Percentiles rank a stretch among this genome's conserved stretches.
Evolutionary conservation across 2,888 invertebrate genomes (phyloP).

Genomic region (Lasioglossum vierecki): DNA sequence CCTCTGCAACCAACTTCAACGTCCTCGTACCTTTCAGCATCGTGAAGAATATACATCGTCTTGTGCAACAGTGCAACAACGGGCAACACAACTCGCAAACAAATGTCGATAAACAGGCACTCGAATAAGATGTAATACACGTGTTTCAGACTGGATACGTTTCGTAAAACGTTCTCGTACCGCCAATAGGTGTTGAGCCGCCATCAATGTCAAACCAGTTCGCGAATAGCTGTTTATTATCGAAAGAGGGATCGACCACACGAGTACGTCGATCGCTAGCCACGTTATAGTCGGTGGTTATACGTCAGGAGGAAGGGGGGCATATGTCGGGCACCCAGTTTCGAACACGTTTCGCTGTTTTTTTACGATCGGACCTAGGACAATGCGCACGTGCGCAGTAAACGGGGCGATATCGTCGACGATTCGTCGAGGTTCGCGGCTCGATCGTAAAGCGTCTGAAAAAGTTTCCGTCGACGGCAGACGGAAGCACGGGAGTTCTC

Average conservation of each 20-base stretch:
- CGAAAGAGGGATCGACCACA: not conserved
- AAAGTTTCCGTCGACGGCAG: constrained; percentile 26
- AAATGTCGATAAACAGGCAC: not conserved
- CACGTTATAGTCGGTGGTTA: not conserved
- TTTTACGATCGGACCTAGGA: not conserved
- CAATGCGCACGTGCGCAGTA: constrained; percentile 21
- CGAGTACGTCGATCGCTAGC: not conserved
- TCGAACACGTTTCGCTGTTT: not conserved
- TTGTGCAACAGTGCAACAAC: not conserved
- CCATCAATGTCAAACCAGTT: not conserved
- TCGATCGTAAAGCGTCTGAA: constrained; percentile 33
- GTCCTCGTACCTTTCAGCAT: not conserved
- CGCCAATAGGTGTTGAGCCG: not conserved
- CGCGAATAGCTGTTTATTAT: not conserved
- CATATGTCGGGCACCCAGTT: not conserved
- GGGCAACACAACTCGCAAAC: not conserved
- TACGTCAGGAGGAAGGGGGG: not conserved
- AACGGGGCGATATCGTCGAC: constrained; percentile 30
- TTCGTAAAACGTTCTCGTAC: not conserved
- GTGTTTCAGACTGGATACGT: not conserved
- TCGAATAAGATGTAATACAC: not conserved
- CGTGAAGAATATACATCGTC: too few species aligned
- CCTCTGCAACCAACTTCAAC: too few species aligned
- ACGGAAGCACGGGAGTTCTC: constrained; percentile 31
- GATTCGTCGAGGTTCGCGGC: constrained; percentile 31